phyloP scores from a whole-genome alignment of 2,888 invertebrate genomes.

The Podotricha telesiphe region DNA sequence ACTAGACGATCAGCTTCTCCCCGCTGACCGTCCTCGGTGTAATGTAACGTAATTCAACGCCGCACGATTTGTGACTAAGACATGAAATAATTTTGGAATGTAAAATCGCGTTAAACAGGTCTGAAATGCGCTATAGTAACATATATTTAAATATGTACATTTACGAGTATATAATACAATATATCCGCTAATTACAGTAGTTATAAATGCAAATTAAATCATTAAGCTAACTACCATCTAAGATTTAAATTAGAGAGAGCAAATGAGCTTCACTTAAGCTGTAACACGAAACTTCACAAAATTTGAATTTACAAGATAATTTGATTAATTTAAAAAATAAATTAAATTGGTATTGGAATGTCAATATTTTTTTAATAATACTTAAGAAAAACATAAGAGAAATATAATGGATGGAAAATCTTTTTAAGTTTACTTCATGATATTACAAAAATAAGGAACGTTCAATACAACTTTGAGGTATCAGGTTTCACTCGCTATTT shows the following conservation, averaged over 20 bases:
- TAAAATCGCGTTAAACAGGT: neutral
- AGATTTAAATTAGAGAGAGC: slow-evolving; percentile 5
- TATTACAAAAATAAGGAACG: neutral
- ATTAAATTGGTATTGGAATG: too few species aligned
- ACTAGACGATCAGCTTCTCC: too few species aligned
- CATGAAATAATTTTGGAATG: too few species aligned
- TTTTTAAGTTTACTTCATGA: neutral
- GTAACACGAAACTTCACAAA: slow-evolving; percentile 1
- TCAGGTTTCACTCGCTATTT: neutral
- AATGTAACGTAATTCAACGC: too few species aligned
- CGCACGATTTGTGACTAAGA: too few species aligned
- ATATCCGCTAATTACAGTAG: neutral
- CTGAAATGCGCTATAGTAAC: neutral
- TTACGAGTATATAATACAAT: neutral
- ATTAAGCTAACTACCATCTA: slow-evolving; percentile 11
- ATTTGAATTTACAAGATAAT: neutral
- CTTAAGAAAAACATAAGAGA: too few species aligned
- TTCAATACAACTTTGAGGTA: neutral
- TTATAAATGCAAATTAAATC: slow-evolving; percentile 13
- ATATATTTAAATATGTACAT: neutral
- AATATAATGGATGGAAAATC: neutral
- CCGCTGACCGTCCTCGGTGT: too few species aligned
- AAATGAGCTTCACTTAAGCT: neutral
- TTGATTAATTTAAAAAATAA: neutral
- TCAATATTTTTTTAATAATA: too few species aligned